Percentiles rank a stretch among this genome's conserved stretches.
Conservation (phyloP, 2,113 vertebrate species). For the Poeciliopsis retropinna region DNA sequence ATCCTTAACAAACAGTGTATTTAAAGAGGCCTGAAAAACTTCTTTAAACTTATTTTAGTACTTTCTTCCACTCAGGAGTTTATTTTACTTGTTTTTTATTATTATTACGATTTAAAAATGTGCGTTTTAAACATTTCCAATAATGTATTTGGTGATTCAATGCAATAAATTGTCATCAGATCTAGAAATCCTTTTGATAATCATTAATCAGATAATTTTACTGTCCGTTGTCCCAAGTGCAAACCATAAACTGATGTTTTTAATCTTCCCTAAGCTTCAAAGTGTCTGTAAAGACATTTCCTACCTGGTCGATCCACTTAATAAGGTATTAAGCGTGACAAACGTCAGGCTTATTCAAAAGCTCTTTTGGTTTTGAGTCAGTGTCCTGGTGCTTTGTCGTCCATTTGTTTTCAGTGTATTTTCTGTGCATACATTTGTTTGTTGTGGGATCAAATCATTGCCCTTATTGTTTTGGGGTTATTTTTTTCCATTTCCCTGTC, state of each 20-base stretch:
- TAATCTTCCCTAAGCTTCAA: conserved; percentile 78
- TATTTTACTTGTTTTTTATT: not conserved
- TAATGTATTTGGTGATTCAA: not conserved
- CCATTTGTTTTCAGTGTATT: conserved; percentile 11
- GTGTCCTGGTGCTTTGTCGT: conserved; percentile 9
- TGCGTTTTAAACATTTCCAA: not conserved
- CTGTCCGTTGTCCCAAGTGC: not conserved
- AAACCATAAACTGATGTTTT: conserved; percentile 54
- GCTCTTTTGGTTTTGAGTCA: conserved; percentile 14
- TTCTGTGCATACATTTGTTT: conserved; percentile 38
- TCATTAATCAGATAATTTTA: not conserved
- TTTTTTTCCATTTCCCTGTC: conserved; percentile 24
- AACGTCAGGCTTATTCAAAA: conserved; percentile 14
- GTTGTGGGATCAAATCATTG: conserved; percentile 28
- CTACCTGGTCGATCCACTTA: conserved; percentile 82
- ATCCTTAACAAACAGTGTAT: conserved; percentile 42
- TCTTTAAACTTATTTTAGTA: not conserved
- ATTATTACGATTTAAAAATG: too few species aligned
- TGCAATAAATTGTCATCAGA: not conserved
- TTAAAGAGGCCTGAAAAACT: conserved; percentile 23
- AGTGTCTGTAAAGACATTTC: conserved; percentile 84
- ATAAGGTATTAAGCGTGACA: conserved; percentile 74
- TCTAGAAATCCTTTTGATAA: conserved; percentile 6
- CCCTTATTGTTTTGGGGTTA: conserved; percentile 1
- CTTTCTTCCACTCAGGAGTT: not conserved